Evolutionary conservation across 2,797 vertebrate genomes (phyloP).

Genomic region (Crypturellus tataupa): DNA sequence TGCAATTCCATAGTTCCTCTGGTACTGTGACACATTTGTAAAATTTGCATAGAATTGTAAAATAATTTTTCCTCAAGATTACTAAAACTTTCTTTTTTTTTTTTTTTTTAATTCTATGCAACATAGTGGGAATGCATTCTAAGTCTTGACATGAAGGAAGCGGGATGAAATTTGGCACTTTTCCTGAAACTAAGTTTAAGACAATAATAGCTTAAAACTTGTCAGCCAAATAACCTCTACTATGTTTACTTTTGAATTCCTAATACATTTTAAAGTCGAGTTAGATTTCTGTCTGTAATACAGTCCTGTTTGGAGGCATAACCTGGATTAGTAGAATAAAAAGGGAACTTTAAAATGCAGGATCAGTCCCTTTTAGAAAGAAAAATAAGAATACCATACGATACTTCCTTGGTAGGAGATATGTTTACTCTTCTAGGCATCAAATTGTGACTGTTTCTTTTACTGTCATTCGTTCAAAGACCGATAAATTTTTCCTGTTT

Average conservation of each 20-base stretch:
- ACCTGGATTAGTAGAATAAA: background rate
- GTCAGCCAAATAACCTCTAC: background rate
- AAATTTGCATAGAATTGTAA: slow-evolving; percentile 48
- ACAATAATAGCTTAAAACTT: background rate
- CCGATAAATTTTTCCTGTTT: background rate
- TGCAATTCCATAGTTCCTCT: slow-evolving; percentile 26
- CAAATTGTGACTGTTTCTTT: background rate
- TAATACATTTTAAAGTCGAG: background rate
- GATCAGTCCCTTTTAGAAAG: background rate
- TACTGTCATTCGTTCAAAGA: background rate
- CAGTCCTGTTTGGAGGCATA: background rate
- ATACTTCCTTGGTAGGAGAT: background rate
- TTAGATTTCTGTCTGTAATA: background rate
- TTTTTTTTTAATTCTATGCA: background rate
- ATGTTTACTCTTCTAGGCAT: background rate
- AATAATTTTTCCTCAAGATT: slow-evolving; percentile 26
- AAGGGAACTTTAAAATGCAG: background rate
- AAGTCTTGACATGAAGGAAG: background rate
- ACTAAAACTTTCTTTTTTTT: background rate
- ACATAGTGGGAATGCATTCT: background rate
- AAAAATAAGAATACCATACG: background rate
- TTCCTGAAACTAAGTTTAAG: background rate
- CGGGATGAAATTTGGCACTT: background rate
- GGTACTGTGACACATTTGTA: slow-evolving; percentile 39
- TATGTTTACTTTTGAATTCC: background rate